Base-by-base conservation (phyloP, 2,797 vertebrate species). In the Cyprinodon diabolis region DNA sequence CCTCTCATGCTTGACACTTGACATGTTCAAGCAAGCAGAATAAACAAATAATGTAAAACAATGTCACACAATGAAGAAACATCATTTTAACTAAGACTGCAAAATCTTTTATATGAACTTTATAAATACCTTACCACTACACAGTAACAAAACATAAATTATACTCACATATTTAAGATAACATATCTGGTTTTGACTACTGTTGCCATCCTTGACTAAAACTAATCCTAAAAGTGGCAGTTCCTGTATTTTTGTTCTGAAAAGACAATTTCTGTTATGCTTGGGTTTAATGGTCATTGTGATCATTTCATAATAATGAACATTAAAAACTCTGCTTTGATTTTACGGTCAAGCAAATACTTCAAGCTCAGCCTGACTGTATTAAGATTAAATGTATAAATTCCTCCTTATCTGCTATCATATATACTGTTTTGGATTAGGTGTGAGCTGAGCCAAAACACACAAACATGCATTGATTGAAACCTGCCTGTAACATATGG, bases 1-100 rank as follows among this genome's bases (percentile, higher is more conserved):
- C 71, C 51, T 45, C 63, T 71, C 66, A 57, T 8, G 48, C 47
- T 69, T 83, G 84, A 86, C 76, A 86, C 57, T 68, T 80, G 70
- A 40, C 79, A 76, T 68, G 56, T 52, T 76, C 35, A 68, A 75
- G 63, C 56, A 69, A 60, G 78, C 68, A 75, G 63, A 45, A 78
- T 69, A 81, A 75, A 78, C 62, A 74, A 75, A 55, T 62, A 63
- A 68, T 56, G 54, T n/a, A 57, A 10, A 57, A 65, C 43, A 66
- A 57, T 69, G n/a, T 51, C 43, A 54, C 52, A 56, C 17, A 54
- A 62, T 15, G 62, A 1, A 48, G 40, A 56, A 19, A 67, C 25
- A 49, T 40, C 54, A 68, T 52, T 63, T 17, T n/a, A 19, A 65
- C 14, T 30, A 58, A 60, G 45, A 54, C 45, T 14, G n/a, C 10